Percentiles rank a stretch among this genome's conserved stretches.
These are phyloP conservation scores for Melinaea menophilus DNA, from an alignment of 2,888 invertebrate genomes.

Conservation along the genomic window DNA sequence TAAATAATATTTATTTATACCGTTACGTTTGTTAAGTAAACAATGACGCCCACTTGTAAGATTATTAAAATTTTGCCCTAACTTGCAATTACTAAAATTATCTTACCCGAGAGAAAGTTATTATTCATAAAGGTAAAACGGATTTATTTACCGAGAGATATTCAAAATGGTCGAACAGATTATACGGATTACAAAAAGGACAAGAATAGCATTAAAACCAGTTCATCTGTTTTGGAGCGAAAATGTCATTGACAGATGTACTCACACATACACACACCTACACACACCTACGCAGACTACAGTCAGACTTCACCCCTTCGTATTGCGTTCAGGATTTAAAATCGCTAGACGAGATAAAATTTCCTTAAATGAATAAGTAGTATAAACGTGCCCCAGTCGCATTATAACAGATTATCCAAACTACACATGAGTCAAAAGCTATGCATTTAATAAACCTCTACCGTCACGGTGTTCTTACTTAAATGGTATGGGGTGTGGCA, in stretches of 20 bases:
- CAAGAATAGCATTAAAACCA: no score
- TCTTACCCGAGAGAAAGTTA: neutral
- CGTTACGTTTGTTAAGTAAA: conserved; percentile 19
- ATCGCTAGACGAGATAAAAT: no score
- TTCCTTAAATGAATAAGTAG: conserved; percentile 8
- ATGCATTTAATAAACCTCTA: neutral
- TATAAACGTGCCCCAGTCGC: conserved; percentile 28
- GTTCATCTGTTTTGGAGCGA: no score
- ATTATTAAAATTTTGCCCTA: neutral
- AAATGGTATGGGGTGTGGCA: conserved; percentile 2
- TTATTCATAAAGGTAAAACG: neutral
- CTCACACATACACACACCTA: no score
- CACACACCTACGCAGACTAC: no score
- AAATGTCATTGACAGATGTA: no score
- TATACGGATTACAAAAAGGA: no score
- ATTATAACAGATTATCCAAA: conserved; percentile 30
- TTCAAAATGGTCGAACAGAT: no score
- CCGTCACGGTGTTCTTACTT: neutral
- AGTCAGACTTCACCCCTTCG: no score
- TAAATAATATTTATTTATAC: conserved; percentile 3
- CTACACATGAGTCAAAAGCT: conserved; percentile 22
- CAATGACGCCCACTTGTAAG: conserved; percentile 21
- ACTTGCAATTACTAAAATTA: neutral
- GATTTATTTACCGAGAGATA: no score
- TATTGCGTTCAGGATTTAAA: no score